Evolutionary conservation across 2,797 vertebrate species (phyloP), one percentile per base, ranked within the genome.

Genomic region (Steatocranus sp.): DNA sequence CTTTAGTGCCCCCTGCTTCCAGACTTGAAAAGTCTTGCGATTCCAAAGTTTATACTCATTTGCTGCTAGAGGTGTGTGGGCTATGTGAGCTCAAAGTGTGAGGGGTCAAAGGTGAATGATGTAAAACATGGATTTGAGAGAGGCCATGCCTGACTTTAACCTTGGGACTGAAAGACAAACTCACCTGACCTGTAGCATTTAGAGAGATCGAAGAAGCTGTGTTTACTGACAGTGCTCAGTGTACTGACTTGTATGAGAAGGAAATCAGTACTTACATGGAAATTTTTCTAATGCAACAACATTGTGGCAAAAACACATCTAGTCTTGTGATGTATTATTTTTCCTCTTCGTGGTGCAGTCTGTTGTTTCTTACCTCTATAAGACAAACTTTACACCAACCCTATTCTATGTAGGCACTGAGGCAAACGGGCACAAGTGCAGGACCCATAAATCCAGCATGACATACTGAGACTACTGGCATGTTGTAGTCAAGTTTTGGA

Each of bases 31-130:
- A 74, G 63, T 89, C 87, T 86, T 2, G 34, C 85, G 79, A 88
- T 89, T 79, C 86, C 76, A 27, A 30, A 36, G 63, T 84, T 91
- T 84, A 82, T 6, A 3, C 79, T 83, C 90, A 92, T 91, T 92
- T 93, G 86, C 89, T 80, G 48, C 63, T 36, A 10, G 17, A 78
- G 11, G 73, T 90, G 91, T 93, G 91, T 92, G 91, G 93, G 94
- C 91, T n/a, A 17, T 49, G 66, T 88, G 86, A 89, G 86, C 85
- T 83, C 68, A 34, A 41, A 68, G 61, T 32, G n/a, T 5, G 15
- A 7, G 68, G 41, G 92, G 87, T 92, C 83, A 90, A 61, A 92
- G 91, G 92, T 92, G 75, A 89, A 38, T 2, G 8, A 49, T 10
- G 75, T 90, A 87, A 92, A 87, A 50, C 4, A 6, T 15, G 56